Evolutionary conservation across 2,888 invertebrate genomes (phyloP).

Genomic region (Callosobruchus maculatus): DNA sequence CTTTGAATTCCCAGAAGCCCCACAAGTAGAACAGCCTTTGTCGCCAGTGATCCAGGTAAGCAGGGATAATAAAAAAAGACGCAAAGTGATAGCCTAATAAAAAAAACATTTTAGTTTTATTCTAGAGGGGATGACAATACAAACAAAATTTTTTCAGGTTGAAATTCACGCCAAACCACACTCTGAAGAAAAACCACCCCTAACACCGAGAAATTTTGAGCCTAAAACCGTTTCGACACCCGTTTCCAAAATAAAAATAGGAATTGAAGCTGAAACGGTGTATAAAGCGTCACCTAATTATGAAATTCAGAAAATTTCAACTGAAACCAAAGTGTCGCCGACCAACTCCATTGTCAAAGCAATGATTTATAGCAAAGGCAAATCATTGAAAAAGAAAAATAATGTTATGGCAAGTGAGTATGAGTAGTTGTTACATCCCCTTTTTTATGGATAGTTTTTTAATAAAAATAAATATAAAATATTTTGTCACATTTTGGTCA

Average conservation of each 20-base stretch:
- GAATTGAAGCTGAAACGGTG: slow-evolving; percentile 14
- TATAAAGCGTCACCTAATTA: slow-evolving; percentile 25
- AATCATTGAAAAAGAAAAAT: slow-evolving; percentile 70
- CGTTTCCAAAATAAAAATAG: slow-evolving; percentile 6
- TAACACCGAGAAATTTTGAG: slow-evolving; percentile 33
- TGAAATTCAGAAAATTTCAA: slow-evolving; percentile 34
- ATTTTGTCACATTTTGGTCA: no score
- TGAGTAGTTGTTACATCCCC: neutral
- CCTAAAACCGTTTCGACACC: slow-evolving; percentile 37
- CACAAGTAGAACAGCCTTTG: neutral
- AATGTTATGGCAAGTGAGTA: slow-evolving; percentile 66
- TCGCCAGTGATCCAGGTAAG: neutral
- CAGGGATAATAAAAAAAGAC: neutral
- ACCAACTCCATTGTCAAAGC: slow-evolving; percentile 54
- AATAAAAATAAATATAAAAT: no score
- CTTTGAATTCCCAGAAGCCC: slow-evolving; percentile 31
- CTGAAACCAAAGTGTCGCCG: slow-evolving; percentile 49
- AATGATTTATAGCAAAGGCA: slow-evolving; percentile 58
- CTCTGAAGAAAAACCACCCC: slow-evolving; percentile 8
- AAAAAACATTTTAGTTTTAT: no score
- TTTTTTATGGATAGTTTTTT: no score
- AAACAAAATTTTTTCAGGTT: neutral
- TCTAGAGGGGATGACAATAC: no score
- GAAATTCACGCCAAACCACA: neutral
- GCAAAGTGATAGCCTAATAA: no score